Conservation (phyloP, 2,113 vertebrate species). For the Lepus europaeus region DNA sequence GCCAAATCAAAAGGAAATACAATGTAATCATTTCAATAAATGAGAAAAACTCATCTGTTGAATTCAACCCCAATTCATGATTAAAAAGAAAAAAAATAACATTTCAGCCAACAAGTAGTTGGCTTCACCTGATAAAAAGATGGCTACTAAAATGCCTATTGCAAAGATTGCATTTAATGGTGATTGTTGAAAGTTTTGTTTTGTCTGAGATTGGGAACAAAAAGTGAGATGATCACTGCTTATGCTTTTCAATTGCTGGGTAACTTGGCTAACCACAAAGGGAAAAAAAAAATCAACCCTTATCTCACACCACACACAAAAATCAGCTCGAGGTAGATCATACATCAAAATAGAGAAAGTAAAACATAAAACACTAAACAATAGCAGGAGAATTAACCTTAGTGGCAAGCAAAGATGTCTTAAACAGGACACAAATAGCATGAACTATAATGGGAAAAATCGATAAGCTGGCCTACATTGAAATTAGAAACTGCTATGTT, state of each 20-base stretch:
- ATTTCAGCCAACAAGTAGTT: slow-evolving; percentile 2
- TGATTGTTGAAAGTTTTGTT: not conserved
- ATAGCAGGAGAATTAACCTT: slow-evolving; percentile 22
- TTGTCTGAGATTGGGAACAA: slow-evolving; percentile 10
- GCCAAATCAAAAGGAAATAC: not conserved
- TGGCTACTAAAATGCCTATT: not conserved
- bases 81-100: slow-evolving; percentile 18
- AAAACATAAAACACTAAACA: slow-evolving; percentile 33
- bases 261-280: slow-evolving; percentile 26
- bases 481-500: slow-evolving; percentile 56
- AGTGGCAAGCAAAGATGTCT: slow-evolving; percentile 25
- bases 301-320: slow-evolving; percentile 20
- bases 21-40: slow-evolving; percentile 25
- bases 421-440: slow-evolving; percentile 45
- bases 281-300: not conserved
- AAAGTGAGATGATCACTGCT: not conserved
- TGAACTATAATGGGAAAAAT: not conserved
- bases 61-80: slow-evolving; percentile 36
- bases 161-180: not conserved
- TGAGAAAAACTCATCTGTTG: not conserved
- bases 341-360: slow-evolving; percentile 29
- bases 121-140: not conserved
- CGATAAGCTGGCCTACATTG: slow-evolving; percentile 15
- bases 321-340: slow-evolving; percentile 17
- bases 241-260: not conserved